Conservation (phyloP, 2,888 invertebrate species). For the Cylloceria caligata region DNA sequence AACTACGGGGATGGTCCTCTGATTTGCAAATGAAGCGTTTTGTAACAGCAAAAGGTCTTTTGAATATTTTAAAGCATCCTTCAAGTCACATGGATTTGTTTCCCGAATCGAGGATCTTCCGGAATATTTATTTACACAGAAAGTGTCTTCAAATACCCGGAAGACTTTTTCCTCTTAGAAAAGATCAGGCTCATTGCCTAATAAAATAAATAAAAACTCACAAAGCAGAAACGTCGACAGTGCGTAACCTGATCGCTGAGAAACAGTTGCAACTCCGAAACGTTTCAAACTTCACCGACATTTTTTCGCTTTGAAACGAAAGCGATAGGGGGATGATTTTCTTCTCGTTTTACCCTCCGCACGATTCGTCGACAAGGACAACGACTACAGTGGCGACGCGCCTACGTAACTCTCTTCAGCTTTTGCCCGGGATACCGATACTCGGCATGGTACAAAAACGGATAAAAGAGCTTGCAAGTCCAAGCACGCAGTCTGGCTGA, state of each 20-base stretch:
- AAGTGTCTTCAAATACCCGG: no score
- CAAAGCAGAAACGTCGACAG: no score
- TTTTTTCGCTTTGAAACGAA: conserved; percentile 36
- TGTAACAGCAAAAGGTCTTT: no score
- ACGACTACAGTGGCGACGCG: conserved; percentile 11
- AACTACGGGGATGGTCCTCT: no score
- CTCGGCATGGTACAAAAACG: conserved; percentile 13
- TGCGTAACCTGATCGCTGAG: not conserved
- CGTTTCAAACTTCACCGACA: conserved; percentile 43
- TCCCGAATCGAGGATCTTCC: no score
- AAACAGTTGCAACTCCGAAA: conserved; percentile 51
- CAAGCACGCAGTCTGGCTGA: conserved; percentile 26
- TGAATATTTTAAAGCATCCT: no score
- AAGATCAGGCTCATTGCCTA: no score
- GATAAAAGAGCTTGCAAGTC: conserved; percentile 41
- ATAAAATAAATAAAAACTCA: no score
- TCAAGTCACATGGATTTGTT: no score
- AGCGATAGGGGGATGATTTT: conserved; percentile 57
- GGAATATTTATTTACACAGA: no score
- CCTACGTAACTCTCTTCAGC: not conserved
- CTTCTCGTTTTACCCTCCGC: conserved; percentile 56
- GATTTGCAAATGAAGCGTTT: no score
- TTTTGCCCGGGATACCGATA: conserved; percentile 28
- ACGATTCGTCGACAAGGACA: conserved; percentile 53
- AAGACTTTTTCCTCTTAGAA: no score